Base-by-base conservation (phyloP, 2,888 invertebrate species). In the Apomyelois bistriatella region DNA sequence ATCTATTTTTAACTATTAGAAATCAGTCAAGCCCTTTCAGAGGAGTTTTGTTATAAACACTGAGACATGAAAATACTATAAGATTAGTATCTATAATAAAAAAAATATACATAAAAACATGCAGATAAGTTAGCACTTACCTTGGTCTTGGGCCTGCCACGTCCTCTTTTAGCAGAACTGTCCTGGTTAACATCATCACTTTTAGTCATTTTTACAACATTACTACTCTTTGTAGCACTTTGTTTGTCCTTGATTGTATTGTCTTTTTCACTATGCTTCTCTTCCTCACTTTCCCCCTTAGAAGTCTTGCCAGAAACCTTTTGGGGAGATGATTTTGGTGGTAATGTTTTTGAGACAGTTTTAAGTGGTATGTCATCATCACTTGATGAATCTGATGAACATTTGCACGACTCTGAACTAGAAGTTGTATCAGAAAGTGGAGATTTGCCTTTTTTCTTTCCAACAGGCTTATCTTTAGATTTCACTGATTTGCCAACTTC, bases 401-500 rank as follows among this genome's bases (percentile, higher is more conserved):
- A 90, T 77, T 88, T 90, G 57, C 89, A 92, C 53, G 91, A 88
- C 32, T 85, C 90, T 0, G 92, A 91, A 65, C 89, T 91, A 4
- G 90, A 82, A 56, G 83, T 87, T 12, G 84, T 82, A 32, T 87
- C 88, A 8, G 89, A 86, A 0, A 86, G 63, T 51, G 71, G 74
- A 10, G 79, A 68, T 66, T 79, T 72, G 53, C 57, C 61, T 62
- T 79, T 81, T 53, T 78, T 76, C 53, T 72, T 72, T n/a, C 64
- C 66, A 52, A 66, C 64, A 46, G 62, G 53, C 16, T 53, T 59
- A 1, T 70, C 66, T 59, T 68, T 74, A 30, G 68, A 58, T 53
- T 66, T 73, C 46, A 64, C 57, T 55, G 66, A 60, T 59, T 72
- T 76, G 36, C 74, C 38, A 9, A n/a, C 53, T 9, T 60, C 77